Evolutionary conservation across 2,113 vertebrate species (phyloP).

Genomic region (Podarcis muralis): DNA sequence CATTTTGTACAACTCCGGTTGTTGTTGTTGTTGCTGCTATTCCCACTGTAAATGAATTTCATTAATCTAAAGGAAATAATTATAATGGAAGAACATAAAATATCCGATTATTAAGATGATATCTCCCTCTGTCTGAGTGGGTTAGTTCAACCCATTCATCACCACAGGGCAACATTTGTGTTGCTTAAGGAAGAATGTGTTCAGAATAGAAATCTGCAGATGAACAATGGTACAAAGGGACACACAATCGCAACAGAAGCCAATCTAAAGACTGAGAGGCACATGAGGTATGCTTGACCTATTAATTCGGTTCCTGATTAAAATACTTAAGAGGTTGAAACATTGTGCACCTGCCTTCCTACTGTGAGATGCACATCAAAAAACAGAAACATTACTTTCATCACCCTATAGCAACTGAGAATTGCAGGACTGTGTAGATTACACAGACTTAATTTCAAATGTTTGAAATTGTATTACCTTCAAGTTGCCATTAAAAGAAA

Average conservation of each 20-base stretch:
- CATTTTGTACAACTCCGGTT: conserved; percentile 46
- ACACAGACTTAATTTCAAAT: no score
- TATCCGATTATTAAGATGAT: conserved; percentile 66
- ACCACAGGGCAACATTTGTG: conserved; percentile 32
- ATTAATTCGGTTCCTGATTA: conserved; percentile 14
- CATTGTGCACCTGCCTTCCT: neutral
- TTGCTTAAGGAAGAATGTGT: conserved; percentile 37
- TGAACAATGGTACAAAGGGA: neutral
- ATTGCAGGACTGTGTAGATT: neutral
- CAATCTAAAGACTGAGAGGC: neutral
- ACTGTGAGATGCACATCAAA: neutral
- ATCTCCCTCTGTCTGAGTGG: conserved; percentile 57
- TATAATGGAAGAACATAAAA: conserved; percentile 67
- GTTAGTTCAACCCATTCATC: conserved; percentile 58
- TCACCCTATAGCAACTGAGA: neutral
- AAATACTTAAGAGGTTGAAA: neutral
- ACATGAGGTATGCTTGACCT: neutral
- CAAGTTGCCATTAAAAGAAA: no score
- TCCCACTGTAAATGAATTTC: conserved; percentile 66
- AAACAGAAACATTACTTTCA: conserved; percentile 14
- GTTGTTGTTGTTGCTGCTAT: conserved; percentile 50
- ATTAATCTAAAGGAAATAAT: conserved; percentile 69
- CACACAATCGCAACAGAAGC: neutral
- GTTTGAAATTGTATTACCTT: no score
- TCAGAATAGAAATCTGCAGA: conserved; percentile 50